These are phyloP conservation scores for Microcebus tavaratra DNA, from an alignment of 2,113 vertebrate species.

Conservation along the genomic window DNA sequence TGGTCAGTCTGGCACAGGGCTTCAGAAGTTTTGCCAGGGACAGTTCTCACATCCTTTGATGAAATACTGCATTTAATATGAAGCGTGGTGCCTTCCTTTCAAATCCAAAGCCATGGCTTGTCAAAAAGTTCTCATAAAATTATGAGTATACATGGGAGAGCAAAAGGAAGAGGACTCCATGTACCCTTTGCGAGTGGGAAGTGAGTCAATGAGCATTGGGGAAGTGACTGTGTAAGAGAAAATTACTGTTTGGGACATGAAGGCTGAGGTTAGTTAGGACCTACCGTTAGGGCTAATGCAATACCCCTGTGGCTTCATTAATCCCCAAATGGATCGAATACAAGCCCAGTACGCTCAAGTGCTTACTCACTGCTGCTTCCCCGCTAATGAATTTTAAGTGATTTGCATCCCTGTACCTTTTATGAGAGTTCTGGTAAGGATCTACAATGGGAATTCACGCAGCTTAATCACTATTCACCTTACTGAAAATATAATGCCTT, in stretches of 20 bases:
- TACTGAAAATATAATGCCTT: background rate
- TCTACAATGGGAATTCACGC: conserved; percentile 6
- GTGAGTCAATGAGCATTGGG: background rate
- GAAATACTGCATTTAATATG: conserved; percentile 14
- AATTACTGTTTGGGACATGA: conserved; percentile 30
- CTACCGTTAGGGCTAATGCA: background rate
- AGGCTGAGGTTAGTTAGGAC: background rate
- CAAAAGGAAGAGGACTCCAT: background rate
- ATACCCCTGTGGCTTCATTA: background rate
- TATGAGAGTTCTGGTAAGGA: background rate
- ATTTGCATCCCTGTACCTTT: background rate
- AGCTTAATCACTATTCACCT: conserved; percentile 25
- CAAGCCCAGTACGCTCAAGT: background rate
- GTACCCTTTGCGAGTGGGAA: background rate
- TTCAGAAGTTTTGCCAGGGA: background rate
- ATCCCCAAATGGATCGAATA: background rate
- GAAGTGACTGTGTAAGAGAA: background rate
- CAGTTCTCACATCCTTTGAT: background rate
- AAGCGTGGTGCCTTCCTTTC: background rate
- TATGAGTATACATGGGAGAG: background rate
- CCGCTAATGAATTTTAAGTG: background rate
- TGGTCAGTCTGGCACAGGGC: background rate
- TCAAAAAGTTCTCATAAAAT: conserved; percentile 22
- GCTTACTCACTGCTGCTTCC: background rate
- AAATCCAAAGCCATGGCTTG: conserved; percentile 24